A percentile compares a stretch with the other conserved stretches of the same genome.
Evolutionary conservation across 2,888 invertebrate species (phyloP).

Genomic region (Drosophila kanekoi): DNA sequence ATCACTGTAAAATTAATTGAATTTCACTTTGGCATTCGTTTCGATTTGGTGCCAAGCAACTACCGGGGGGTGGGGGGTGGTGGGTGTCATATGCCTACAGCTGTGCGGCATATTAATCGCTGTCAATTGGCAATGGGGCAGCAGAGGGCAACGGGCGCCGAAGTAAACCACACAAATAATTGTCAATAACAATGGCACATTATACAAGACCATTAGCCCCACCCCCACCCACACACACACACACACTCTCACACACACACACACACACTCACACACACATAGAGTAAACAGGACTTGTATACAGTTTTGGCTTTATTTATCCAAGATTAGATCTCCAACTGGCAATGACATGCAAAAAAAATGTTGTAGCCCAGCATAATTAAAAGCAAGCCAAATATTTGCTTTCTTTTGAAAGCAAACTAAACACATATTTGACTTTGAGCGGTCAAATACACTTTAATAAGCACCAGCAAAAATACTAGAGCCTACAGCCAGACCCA

Average conservation of each 20-base stretch:
- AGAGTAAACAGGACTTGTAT: background rate
- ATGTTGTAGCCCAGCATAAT: constrained; percentile 8
- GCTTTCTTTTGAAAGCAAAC: background rate
- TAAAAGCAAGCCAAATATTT: constrained; percentile 15
- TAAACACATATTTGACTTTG: constrained; percentile 34
- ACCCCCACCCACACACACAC: background rate
- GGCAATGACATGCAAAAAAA: constrained; percentile 13
- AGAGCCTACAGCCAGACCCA: background rate
- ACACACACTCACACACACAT: background rate
- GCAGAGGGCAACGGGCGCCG: background rate
- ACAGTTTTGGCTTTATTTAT: constrained; percentile 2
- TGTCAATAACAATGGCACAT: constrained; percentile 29
- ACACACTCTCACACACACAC: too few relatives aligned
- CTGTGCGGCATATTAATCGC: constrained; percentile 16
- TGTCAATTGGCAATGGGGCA: background rate
- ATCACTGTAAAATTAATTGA: constrained; percentile 44
- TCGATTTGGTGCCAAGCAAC: background rate
- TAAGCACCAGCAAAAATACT: background rate
- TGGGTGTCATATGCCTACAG: background rate
- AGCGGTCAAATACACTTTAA: constrained; percentile 14
- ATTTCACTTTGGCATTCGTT: constrained; percentile 16
- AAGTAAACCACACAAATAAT: constrained; percentile 9
- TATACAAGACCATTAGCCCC: constrained; percentile 1
- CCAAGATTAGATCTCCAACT: constrained; percentile 28
- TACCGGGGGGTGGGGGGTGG: background rate